These are phyloP conservation scores for Cantharis flavilabris DNA, from an alignment of 2,888 invertebrate species.

Conservation along the genomic window DNA sequence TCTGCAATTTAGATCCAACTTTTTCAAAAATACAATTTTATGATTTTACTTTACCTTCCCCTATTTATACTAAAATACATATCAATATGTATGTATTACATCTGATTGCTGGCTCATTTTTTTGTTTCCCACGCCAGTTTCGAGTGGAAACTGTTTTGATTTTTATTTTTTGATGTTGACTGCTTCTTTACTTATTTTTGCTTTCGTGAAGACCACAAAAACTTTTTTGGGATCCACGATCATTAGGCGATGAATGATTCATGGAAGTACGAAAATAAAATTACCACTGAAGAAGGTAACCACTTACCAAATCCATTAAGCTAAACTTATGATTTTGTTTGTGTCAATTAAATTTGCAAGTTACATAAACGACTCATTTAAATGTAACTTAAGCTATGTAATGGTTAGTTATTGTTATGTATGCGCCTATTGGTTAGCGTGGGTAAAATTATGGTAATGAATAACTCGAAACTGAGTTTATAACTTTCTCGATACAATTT, in stretches of 20 bases:
- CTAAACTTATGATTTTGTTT: neutral
- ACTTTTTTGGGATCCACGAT: no score
- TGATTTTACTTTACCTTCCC: no score
- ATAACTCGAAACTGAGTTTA: conserved; percentile 22
- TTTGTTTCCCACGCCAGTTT: no score
- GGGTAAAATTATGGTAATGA: conserved; percentile 8
- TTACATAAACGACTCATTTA: neutral
- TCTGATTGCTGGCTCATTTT: no score
- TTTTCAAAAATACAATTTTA: no score
- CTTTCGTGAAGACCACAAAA: no score
- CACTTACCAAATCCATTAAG: neutral
- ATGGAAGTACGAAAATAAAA: neutral
- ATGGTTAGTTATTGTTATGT: conserved; percentile 1
- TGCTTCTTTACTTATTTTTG: no score
- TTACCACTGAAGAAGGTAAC: neutral
- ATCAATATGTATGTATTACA: no score
- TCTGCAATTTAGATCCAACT: no score
- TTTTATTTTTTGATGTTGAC: no score
- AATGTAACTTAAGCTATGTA: neutral
- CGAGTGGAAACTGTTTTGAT: no score
- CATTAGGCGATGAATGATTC: neutral
- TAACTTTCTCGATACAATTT: conserved; percentile 26
- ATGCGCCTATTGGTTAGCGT: neutral
- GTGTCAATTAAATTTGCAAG: neutral
- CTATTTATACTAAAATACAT: no score